Percentiles rank a stretch among this genome's conserved stretches.
phyloP scores from a whole-genome alignment of 2,113 vertebrate species.

The Pyxicephalus adspersus region DNA sequence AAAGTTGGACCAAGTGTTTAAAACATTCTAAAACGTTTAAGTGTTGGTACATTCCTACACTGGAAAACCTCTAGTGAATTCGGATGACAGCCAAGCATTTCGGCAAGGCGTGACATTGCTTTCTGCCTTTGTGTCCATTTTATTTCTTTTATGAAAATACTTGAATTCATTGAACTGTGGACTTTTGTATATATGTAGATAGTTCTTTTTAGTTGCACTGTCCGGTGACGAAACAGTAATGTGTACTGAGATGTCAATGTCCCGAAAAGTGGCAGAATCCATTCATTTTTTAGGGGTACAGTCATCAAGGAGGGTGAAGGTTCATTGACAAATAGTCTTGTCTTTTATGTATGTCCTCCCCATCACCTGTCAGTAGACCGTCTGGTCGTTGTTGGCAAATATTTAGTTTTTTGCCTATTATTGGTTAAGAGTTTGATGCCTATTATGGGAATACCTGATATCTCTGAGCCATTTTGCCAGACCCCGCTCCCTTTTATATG shows the following conservation, averaged over 20 bases:
- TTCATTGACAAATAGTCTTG: background rate
- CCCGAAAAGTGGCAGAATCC: background rate
- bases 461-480: background rate
- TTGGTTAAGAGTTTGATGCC: no score
- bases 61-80: slow-evolving; percentile 56
- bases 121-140: slow-evolving; percentile 29
- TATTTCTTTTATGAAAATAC: slow-evolving; percentile 62
- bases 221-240: slow-evolving; percentile 52
- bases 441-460: background rate
- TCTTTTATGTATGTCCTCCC: no score
- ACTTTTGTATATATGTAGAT: slow-evolving; percentile 61
- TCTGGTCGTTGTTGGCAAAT: no score
- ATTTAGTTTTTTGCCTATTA: no score
- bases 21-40: background rate
- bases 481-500: background rate
- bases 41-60: slow-evolving; percentile 14
- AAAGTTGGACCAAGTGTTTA: background rate
- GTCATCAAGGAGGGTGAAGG: background rate
- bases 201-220: slow-evolving; percentile 61
- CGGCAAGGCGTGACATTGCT: background rate
- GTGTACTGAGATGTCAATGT: slow-evolving; percentile 2
- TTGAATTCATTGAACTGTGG: slow-evolving; percentile 66
- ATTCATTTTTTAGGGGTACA: background rate
- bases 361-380: no score
- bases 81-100: no score